Evolutionary conservation across 2,797 vertebrate species (phyloP).

Genomic region (Peromyscus melanophrys): DNA sequence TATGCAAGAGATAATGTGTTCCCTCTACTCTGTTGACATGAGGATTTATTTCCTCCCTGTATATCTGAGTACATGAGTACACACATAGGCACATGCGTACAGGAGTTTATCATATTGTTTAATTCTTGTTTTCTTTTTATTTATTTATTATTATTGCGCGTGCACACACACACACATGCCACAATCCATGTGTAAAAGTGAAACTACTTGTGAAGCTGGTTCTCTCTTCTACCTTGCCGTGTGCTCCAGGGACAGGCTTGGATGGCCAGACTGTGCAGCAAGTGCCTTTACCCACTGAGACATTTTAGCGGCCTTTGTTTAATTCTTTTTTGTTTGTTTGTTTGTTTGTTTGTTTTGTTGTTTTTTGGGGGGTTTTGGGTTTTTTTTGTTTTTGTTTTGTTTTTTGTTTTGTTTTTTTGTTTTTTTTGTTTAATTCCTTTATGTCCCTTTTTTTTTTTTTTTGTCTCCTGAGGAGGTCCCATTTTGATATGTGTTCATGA

Average conservation of each 20-base stretch:
- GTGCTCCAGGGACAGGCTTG: too few relatives aligned
- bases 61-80: background rate
- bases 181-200: background rate
- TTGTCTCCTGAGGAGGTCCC: constrained; percentile 22
- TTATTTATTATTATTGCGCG: background rate
- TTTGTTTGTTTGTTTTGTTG: too few relatives aligned
- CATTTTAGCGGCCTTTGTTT: background rate
- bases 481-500: constrained; percentile 20
- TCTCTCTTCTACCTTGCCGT: background rate
- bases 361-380: too few relatives aligned
- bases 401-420: too few relatives aligned
- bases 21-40: background rate
- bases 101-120: background rate
- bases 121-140: background rate
- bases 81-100: background rate
- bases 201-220: background rate
- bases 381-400: background rate
- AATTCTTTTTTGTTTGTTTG: background rate
- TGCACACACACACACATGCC: background rate
- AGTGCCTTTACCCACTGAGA: background rate
- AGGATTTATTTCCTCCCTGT: background rate
- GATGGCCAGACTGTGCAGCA: background rate
- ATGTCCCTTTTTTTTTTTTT: background rate
- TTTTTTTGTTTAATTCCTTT: too few relatives aligned
- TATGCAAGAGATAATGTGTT: background rate